Percentiles rank a stretch among this genome's conserved stretches.
Conservation (phyloP, 2,113 vertebrate species). For the Caloenas nicobarica region DNA sequence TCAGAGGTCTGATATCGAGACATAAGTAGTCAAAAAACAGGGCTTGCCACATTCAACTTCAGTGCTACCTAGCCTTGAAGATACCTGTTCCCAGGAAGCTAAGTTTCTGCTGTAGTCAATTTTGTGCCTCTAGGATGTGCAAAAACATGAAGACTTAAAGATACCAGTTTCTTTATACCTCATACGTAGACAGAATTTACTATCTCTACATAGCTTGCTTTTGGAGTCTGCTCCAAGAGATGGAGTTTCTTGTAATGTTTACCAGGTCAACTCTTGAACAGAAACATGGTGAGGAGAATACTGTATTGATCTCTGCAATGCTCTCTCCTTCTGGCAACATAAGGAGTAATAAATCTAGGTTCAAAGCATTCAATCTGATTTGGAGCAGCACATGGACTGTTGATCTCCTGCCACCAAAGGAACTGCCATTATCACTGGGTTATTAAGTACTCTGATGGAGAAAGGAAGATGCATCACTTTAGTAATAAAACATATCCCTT, state of each 20-base stretch:
- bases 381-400: neutral
- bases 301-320: neutral
- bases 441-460: neutral
- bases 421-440: neutral
- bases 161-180: neutral
- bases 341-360: neutral
- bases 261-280: neutral
- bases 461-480: neutral
- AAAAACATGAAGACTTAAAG: neutral
- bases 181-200: neutral
- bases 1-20: neutral
- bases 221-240: neutral
- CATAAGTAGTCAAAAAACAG: neutral
- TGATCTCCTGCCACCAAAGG: neutral
- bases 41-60: neutral
- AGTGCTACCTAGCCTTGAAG: neutral
- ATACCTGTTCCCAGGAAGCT: neutral
- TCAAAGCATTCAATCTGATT: neutral
- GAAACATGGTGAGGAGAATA: neutral
- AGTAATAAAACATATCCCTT: neutral
- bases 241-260: neutral
- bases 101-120: neutral
- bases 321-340: neutral
- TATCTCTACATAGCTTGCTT: neutral
- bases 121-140: neutral